Percentiles rank a stretch among this genome's conserved stretches.
These are phyloP conservation scores for Vulpes lagopus DNA, from an alignment of 2,113 vertebrate species.

Conservation along the genomic window DNA sequence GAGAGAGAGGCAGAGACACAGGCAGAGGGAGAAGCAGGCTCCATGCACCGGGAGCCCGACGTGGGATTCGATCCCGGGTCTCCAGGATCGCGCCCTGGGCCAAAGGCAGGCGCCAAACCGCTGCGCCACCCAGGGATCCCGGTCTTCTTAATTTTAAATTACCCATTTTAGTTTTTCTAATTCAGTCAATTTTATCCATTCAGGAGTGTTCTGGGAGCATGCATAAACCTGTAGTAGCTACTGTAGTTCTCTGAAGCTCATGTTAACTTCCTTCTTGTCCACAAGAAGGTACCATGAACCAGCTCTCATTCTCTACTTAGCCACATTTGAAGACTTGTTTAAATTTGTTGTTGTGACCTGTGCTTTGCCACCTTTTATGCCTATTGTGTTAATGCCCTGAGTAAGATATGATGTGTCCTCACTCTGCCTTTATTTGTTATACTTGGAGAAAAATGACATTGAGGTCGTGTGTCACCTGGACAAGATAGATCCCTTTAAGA, in stretches of 20 bases:
- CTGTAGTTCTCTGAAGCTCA: neutral
- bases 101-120: too few species aligned
- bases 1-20: too few species aligned
- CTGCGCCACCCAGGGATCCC: too few species aligned
- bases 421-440: neutral
- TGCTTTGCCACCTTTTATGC: neutral
- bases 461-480: neutral
- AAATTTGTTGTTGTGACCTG: neutral
- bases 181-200: neutral
- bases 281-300: neutral
- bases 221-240: neutral
- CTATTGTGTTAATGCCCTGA: neutral
- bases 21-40: too few species aligned
- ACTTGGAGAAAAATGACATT: neutral
- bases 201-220: neutral
- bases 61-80: too few species aligned
- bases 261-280: neutral
- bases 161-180: neutral
- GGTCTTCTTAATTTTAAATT: neutral
- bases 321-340: neutral
- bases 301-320: neutral
- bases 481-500: neutral
- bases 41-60: too few species aligned
- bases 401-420: neutral
- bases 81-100: too few species aligned